Base-by-base conservation (phyloP, 2,888 invertebrate species). In the Melikaiella ostensackeni region DNA sequence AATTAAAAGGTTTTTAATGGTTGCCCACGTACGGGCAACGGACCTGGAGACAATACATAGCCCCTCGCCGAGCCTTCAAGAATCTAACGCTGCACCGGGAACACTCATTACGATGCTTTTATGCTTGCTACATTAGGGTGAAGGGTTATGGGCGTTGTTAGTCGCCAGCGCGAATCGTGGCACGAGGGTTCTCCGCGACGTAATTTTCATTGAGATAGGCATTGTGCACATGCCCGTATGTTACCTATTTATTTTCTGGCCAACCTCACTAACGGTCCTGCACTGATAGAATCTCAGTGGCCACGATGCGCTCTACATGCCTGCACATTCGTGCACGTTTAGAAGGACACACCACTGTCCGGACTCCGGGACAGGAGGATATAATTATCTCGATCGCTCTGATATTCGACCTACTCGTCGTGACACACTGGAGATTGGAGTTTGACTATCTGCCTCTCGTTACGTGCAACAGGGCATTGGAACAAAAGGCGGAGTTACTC, bases 1-100 rank as follows among this genome's bases (percentile, higher is more conserved):
- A 79, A 81, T 80, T 80, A 78, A 81, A 78, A 78, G 64, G 42
- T 59, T 76, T 61, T 73, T 55, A 64, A 75, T 75, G 35, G 64
- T 42, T 66, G 42, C 38, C 57, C 61, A 57, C 35, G 42, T 73
- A 70, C 27, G 73, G 70, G 27, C 70, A 46, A 38, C 11, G 59
- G 30, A 59, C 59, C 42, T 38, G 74, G 21, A 74, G 38, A 59
- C 38, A 74, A 59, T 59, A 61, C 38, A 55, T 24, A 35, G 24
- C 19, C 24, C 38, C 55, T 74, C 50, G 55, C 55, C 46, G 33
- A 35, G 35, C 63, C 35, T 21, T 13, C 35, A 63, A 35, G 63
- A 63, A 63, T 63, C 63, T 63, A 63, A 35, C 35, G 11, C 63
- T 33, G 21, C 35, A 3, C 35, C 63, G 2, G 35, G 35, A 38